Evolutionary conservation across 2,888 invertebrate species (phyloP).

Genomic region (Pedicia rivosa): DNA sequence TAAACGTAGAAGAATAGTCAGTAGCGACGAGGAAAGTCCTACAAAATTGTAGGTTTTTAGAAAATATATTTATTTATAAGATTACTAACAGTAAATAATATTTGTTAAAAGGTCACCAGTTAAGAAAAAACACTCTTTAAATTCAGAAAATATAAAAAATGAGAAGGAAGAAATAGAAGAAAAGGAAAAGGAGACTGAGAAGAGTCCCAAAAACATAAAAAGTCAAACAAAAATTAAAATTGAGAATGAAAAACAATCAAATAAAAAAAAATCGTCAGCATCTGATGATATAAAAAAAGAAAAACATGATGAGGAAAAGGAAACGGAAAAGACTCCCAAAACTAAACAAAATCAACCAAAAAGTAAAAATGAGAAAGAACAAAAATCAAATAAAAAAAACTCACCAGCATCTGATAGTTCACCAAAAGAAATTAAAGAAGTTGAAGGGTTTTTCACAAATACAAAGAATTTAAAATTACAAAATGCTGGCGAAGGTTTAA

Average conservation of each 20-base stretch:
- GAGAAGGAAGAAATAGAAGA: constrained; percentile 10
- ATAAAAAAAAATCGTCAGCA: no score
- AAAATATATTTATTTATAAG: neutral
- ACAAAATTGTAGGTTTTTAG: neutral
- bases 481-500: constrained; percentile 15
- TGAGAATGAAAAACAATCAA: constrained; percentile 1
- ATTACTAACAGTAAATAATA: neutral
- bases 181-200: constrained; percentile 10
- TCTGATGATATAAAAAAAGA: neutral
- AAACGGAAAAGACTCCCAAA: constrained; percentile 10
- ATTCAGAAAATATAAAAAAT: neutral
- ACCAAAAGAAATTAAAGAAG: neutral
- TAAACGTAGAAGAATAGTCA: constrained; percentile 19
- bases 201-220: constrained; percentile 16
- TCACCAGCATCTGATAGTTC: neutral
- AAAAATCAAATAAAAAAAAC: constrained; percentile 4
- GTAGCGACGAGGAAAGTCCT: constrained; percentile 24
- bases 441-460: neutral
- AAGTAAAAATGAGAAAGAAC: neutral
- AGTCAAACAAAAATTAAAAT: constrained; percentile 7
- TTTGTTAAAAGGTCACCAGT: constrained; percentile 1
- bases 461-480: constrained; percentile 16
- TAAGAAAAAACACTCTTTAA: neutral
- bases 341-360: constrained; percentile 7
- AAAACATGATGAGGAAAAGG: neutral